Percentiles rank a stretch among this genome's conserved stretches.
These are phyloP conservation scores for Sinentomon sp. DNA, from an alignment of 2,888 invertebrate species.

Conservation along the genomic window DNA sequence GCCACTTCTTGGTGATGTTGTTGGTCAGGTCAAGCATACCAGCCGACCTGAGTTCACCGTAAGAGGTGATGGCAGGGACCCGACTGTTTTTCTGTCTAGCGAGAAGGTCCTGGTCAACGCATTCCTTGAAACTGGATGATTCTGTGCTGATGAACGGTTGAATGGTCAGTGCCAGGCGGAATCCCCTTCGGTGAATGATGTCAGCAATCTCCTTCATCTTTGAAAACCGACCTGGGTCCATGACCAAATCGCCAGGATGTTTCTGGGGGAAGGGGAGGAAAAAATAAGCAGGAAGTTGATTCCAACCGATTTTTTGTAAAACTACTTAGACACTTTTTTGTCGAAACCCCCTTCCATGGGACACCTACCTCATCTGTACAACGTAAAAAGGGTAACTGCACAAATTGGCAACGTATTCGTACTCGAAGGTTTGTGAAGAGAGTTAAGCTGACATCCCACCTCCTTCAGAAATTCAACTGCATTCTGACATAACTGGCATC, in stretches of 20 bases:
- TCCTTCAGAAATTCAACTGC: too few species aligned
- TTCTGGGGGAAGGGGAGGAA: conserved; percentile 70
- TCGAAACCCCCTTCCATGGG: too few species aligned
- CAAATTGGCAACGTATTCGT: too few species aligned
- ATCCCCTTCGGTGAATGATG: conserved; percentile 52
- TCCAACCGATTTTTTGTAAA: conserved; percentile 25
- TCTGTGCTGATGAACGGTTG: conserved; percentile 65
- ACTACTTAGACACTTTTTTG: too few species aligned
- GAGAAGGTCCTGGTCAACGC: conserved; percentile 41
- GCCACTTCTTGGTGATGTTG: conserved; percentile 49
- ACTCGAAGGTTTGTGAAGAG: too few species aligned
- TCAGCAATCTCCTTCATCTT: conserved; percentile 47
- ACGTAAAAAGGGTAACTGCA: too few species aligned
- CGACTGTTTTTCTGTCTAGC: conserved; percentile 38
- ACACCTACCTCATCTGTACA: too few species aligned
- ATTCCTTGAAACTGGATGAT: conserved; percentile 49
- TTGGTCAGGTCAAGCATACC: conserved; percentile 68
- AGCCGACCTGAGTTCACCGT: conserved; percentile 45
- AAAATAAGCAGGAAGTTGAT: too few species aligned
- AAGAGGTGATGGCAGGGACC: conserved; percentile 55
- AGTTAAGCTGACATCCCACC: too few species aligned
- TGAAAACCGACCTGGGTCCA: conserved; percentile 50
- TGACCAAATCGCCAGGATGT: conserved; percentile 51
- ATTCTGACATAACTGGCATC: too few species aligned
- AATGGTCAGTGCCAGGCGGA: conserved; percentile 59